Evolutionary conservation across 2,888 invertebrate genomes (phyloP), one percentile per base, ranked within the genome.

Genomic region (Lepidonotus clava): DNA sequence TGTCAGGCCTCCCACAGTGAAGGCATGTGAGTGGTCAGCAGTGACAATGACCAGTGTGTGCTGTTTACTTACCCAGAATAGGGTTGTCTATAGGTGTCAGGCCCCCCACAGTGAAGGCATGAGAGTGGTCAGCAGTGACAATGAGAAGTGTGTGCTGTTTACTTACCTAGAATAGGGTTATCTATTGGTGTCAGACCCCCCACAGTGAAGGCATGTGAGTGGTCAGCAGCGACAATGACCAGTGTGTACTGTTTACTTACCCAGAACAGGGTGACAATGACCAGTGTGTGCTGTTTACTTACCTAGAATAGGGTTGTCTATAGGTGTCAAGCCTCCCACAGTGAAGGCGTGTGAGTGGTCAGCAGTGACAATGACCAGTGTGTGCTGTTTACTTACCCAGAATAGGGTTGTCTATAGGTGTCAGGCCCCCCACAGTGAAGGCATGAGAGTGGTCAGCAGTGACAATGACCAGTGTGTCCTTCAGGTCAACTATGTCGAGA

Each of bases 321-420:
- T 88, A 11, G 88, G 85, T 0, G 93, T 91, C 71, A 93, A 93
- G 6, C 94, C 94, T 5, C 89, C 92, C 28, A 94, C 91, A n/a
- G 89, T 90, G 88, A 94, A 93, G 5, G 91, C 91, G 88, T 94
- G 94, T 0, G 94, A 94, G 88, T 94, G 94, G 88, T 94, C 94
- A 11, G 94, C 94, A 2, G 94, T 94, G n/a, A 94, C 97, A 0
- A 98, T 96, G 38, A 97, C 96, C 0, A 98, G 94, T 0, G 98
- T 98, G 38, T 98, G 97, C n/a, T 95, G 94, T 84, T 94, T 94
- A 0, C 95, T 24, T 89, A 96, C 91, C 18, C 6, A 53, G 21
- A 21, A 83, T 51, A 8, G 51, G 51, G 46, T 83, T 83, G 51
- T 83, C 28, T 46, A 83, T 83, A 18, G 83, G 34, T 6, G 85